Evolutionary conservation across 1,140 invertebrate genomes (phyloP), one percentile per base, ranked within the genome.

Genomic region (Lineus longissimus): DNA sequence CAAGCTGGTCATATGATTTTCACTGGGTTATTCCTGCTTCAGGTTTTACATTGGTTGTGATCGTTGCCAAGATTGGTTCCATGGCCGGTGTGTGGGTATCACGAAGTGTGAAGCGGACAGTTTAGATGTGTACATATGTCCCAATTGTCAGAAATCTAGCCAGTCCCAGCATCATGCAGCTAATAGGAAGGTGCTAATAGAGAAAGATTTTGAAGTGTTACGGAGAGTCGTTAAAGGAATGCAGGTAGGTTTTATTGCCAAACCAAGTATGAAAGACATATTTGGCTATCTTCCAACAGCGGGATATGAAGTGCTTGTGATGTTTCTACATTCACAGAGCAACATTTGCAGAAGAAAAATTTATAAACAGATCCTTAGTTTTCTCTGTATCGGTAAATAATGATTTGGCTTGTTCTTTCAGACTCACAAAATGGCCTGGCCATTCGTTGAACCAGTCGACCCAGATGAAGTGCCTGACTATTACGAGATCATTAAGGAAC

Each of bases 41-140:
- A 94, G 92, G 79, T 97, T 98, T 81, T 98, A 98, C 82, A 97
- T 99, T 73, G 96, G 94, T 73, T 99, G 97, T 82, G 96, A 99
- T 81, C 88, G 90, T 57, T 99, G 97, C 83, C 93, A 98, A 81
- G 94, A 97, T 81, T 99, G 97, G 97, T 98, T 98, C 83, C 97
- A 99, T 80, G 95, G 95, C 2, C 86, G 92, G 58, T 99, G 97
- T 81, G 95, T 99, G 9, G 95, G 95, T 13, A 94, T 98, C 73
- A 83, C 97, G 31, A 93, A 95, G 77, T 91, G 89, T 2, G 94
- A 97, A 80, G 94, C 93, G 6, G 93, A 95, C 75, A 90, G 90
- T 72, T 95, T 98, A 67, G 94, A 96, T 72, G 93, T 94, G 72
- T 99, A 98, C 75, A 88, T 95, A 65, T 99, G 96, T 85, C 94